Evolutionary conservation across 1,140 invertebrate genomes (phyloP).

Genomic region (Bombus breviceps): DNA sequence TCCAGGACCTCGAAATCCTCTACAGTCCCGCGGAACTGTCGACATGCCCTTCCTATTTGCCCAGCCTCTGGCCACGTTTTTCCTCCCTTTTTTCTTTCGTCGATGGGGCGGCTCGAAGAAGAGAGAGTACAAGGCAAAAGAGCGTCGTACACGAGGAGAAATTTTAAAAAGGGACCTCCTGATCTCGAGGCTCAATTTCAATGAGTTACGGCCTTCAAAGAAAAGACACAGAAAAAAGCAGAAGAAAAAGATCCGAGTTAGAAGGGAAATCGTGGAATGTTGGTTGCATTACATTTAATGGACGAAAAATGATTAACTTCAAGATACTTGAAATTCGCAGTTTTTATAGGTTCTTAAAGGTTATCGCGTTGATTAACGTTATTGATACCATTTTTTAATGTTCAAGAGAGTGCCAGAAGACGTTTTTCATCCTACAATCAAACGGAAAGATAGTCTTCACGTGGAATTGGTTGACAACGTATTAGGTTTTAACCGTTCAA

Average conservation of each 20-base stretch:
- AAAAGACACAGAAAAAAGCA: background rate
- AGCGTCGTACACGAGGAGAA: slow-evolving; percentile 8
- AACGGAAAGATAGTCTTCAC: background rate
- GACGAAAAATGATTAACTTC: background rate
- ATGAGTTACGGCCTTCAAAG: slow-evolving; percentile 6
- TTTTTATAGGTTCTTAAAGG: background rate
- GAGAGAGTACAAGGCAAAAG: background rate
- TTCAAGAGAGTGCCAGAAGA: background rate
- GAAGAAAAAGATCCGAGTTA: background rate
- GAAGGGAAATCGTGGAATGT: background rate
- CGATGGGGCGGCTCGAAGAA: background rate
- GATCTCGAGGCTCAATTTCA: background rate
- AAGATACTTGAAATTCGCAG: too few relatives aligned
- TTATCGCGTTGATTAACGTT: background rate
- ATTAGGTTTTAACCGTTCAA: too few relatives aligned
- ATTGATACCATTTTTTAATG: background rate
- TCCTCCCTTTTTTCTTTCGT: background rate
- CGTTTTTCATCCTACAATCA: too few relatives aligned
- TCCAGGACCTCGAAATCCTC: slow-evolving; percentile 37
- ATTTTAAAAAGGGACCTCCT: slow-evolving; percentile 12
- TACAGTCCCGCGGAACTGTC: slow-evolving; percentile 22
- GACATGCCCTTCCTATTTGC: background rate
- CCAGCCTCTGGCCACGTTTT: background rate
- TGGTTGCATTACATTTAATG: too few relatives aligned
- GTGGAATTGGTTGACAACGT: too few relatives aligned